Evolutionary conservation across 2,113 vertebrate species (phyloP), one percentile per base, ranked within the genome.

Genomic region (Aix galericulata): DNA sequence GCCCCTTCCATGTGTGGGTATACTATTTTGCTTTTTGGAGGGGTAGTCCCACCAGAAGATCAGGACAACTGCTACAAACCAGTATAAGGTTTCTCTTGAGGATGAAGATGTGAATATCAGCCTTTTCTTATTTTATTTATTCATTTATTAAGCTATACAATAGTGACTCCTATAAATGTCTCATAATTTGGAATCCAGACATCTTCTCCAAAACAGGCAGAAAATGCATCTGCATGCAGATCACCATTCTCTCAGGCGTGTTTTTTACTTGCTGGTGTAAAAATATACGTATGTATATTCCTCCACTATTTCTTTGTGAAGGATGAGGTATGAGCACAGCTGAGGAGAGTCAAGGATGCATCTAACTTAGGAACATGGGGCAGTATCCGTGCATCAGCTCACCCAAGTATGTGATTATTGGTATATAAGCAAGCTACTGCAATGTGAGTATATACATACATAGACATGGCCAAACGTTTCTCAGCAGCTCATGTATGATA

Each of bases 1-100:
- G 17, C 12, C 13, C 16, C 17, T 82, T 89, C 27, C 23, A 48
- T 0, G 0, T 29, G 2, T 3, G 4, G 50, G 23, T 52, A 13
- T 52, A 25, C 8, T 48, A 1, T 77, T 58, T 63, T 81, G 10
- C 29, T 77, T 8, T 31, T 60, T 62, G 22, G 38, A 52, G 56
- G 9, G 4, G 15, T 11, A 69, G 7, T 34, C 8, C 17, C 16
- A 11, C 4, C 8, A 7, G 72, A 46, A 82, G 53, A 78, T 34
- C 5, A 48, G 23, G 32, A 29, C 20, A 73, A 10, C 9, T 40
- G 31, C 53, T 86, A 13, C 31, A 63, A 21, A 2, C 7, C 27
- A 32, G 17, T 25, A 18, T 31, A 80, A 77, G 60, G 1, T 32
- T 72, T 55, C 29, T 89, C 32, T 58, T 66, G 27, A 50, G 31